Base-by-base conservation (phyloP, 2,113 vertebrate species). In the Bolborhynchus lineola region DNA sequence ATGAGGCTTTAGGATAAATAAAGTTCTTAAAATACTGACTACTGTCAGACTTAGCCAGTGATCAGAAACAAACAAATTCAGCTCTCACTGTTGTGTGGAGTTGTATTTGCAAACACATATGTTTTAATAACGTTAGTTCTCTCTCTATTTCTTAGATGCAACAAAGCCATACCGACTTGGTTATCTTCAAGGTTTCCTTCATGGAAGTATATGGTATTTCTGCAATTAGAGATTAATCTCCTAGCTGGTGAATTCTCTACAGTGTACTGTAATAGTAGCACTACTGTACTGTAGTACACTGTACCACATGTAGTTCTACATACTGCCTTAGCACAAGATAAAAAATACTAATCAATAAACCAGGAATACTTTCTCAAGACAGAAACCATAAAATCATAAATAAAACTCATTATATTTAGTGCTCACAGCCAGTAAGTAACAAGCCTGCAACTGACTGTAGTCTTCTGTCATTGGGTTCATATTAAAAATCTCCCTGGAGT, bases 401-500 rank as follows among this genome's bases (percentile, higher is more conserved):
- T 31, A 57, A 69, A 74, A 33, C 14, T 86, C 5, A 47, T 6
- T 42, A 37, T 37, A 87, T 84, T 49, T 88, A 33, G 88, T 62
- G 7, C 11, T 68, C 20, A 33, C 42, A 42, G 53, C 11, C 24
- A 77, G 69, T 83, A 82, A 80, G 41, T 86, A 70, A 93, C 10
- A 47, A 84, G 82, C 62, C 65, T 80, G 59, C 94, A 90, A 91
- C 50, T 67, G 75, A 92, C 23, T 71, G 75, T 65, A 96, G 92
- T 85, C 70, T 94, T 97, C 87, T 35, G 55, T 82, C 50, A 72
- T n/a, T 71, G 25, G 12, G 20, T 92, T 25, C 33, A 67, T 7
- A 46, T 28, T 70, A 71, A 70, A 97, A 95, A 97, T 93, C 95
- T 98, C 95, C 88, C 93, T 91, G 78, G 82, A 97, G 86, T 94